Base-by-base conservation (phyloP, 2,797 vertebrate genomes). In the Spheniscus humboldti region DNA sequence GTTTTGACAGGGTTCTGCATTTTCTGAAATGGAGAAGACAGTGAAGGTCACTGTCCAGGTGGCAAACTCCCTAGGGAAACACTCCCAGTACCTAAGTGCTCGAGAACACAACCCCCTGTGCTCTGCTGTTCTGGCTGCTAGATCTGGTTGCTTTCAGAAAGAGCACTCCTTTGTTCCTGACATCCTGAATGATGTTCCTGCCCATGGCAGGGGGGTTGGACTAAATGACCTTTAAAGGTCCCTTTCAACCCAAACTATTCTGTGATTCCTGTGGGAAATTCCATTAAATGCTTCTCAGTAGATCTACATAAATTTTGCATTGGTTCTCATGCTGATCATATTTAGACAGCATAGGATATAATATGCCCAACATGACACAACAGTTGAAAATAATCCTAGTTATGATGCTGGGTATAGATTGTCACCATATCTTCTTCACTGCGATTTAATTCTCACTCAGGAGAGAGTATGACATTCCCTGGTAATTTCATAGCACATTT, bases 51-150 rank as follows among this genome's bases (percentile, higher is more conserved):
- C 56, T 84, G 18, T 39, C 18, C 18, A n/a, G 14, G 17, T 47
- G 19, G 39, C 37, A 72, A 12, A 23, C 33, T 82, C 45, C 9
- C 25, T 31, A 35, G 35, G 10, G 64, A 31, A 71, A 37, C 24
- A 9, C 10, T 43, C 8, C 5, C 13, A 39, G 18, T 52, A 47
- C 20, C 18, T 10, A 22, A 9, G 13, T 31, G 13, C 55, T 82
- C 2, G 1, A 31, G 53, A 73, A 33, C 8, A 13, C 33, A 33
- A 14, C 5, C 3, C 6, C 3, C 53, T 1, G 3, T 3, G 5
- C 41, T 73, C 59, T 72, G 10, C 35, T 73, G 33, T 41, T 72
- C 50, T 63, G 30, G 11, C 47, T 47, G 22, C 48, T 73, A 16
- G 27, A 28, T 55, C 33, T 56, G 22, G 30, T n/a, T 82, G 28